A percentile compares a stretch with the other conserved stretches of the same genome.
Conservation (phyloP, 2,888 invertebrate genomes). For the Aphelenchoides bicaudatus region DNA sequence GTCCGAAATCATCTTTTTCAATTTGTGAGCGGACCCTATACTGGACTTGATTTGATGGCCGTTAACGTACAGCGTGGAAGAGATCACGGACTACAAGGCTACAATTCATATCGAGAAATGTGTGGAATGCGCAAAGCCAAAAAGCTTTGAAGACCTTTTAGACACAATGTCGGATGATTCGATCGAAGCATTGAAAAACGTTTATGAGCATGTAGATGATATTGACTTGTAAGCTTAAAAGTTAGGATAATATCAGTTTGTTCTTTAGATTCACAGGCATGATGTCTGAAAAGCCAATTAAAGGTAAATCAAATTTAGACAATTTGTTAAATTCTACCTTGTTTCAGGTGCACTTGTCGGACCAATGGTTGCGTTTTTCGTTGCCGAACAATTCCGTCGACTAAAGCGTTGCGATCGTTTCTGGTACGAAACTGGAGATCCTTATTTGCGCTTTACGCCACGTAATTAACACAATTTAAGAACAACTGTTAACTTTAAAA, state of each 20-base stretch:
- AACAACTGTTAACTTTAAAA: background rate
- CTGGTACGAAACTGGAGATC: slow-evolving; percentile 71
- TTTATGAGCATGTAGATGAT: slow-evolving; percentile 76
- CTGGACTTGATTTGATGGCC: slow-evolving; percentile 76
- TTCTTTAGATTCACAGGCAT: slow-evolving; percentile 96
- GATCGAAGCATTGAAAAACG: slow-evolving; percentile 42
- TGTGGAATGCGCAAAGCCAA: slow-evolving; percentile 77
- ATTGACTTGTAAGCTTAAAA: too few species aligned
- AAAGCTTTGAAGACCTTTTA: slow-evolving; percentile 78
- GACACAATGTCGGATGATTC: slow-evolving; percentile 67
- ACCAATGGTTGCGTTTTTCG: slow-evolving; percentile 87
- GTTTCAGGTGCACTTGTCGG: slow-evolving; percentile 79
- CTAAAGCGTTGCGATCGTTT: slow-evolving; percentile 80
- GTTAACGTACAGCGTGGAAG: slow-evolving; percentile 81
- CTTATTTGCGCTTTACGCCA: slow-evolving; percentile 54
- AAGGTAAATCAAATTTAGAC: slow-evolving; percentile 33
- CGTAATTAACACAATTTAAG: slow-evolving; percentile 30
- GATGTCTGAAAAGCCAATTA: slow-evolving; percentile 75
- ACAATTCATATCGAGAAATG: slow-evolving; percentile 68
- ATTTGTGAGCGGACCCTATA: slow-evolving; percentile 53
- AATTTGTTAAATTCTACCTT: slow-evolving; percentile 62
- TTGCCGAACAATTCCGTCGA: slow-evolving; percentile 74
- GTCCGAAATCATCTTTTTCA: slow-evolving; percentile 78
- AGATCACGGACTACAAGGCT: slow-evolving; percentile 80
- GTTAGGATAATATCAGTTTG: too few species aligned